A percentile compares a stretch with the other conserved stretches of the same genome.
These are phyloP conservation scores for Antedon mediterranea DNA, from an alignment of 53 echinoderm and acorn worm species.

Conservation along the genomic window DNA sequence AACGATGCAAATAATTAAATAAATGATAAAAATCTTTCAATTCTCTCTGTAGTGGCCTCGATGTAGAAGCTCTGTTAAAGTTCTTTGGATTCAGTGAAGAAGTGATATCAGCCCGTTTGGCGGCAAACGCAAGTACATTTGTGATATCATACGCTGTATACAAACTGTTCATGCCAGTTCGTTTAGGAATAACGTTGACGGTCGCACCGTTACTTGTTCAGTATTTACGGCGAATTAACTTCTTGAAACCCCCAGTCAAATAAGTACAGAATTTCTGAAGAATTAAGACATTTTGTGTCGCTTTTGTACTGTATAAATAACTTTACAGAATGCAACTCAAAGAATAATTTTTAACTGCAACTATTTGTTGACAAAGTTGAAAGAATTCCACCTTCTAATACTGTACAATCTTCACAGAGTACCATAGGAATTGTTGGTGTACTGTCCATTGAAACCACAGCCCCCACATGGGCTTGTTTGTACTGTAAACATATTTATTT, in stretches of 20 bases:
- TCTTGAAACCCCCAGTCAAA: slow-evolving; percentile 29
- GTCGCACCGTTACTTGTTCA: slow-evolving; percentile 89
- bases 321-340: no score
- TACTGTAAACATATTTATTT: no score
- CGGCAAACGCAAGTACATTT: slow-evolving; percentile 87
- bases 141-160: slow-evolving; percentile 84
- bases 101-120: slow-evolving; percentile 50
- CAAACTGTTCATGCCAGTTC: slow-evolving; percentile 87
- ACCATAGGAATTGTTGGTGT: no score
- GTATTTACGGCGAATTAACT: slow-evolving; percentile 62
- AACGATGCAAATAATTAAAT: no score
- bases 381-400: no score
- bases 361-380: no score
- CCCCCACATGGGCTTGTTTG: no score
- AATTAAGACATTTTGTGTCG: no score
- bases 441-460: no score
- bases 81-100: slow-evolving; percentile 54
- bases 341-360: no score
- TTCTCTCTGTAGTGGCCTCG: slow-evolving; percentile 62
- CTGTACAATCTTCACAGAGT: no score
- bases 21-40: neutral
- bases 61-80: slow-evolving; percentile 51
- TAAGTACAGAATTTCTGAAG: neutral
- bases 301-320: no score
- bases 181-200: slow-evolving; percentile 73